These are phyloP conservation scores for Lasioglossum figueresi DNA, from an alignment of 2,888 invertebrate genomes.

Conservation along the genomic window DNA sequence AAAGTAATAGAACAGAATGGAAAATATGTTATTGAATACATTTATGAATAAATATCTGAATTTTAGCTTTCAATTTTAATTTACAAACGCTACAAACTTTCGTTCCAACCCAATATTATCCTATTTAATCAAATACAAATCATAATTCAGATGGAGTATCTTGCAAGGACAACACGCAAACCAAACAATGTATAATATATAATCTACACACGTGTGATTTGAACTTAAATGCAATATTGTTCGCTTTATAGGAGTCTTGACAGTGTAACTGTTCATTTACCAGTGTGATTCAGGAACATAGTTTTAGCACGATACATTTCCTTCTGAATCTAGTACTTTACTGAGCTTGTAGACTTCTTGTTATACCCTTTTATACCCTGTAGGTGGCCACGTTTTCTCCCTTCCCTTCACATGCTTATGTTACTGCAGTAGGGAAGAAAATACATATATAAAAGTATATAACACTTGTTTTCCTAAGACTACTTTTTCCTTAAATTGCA, in stretches of 20 bases:
- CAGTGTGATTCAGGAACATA: constrained; percentile 58
- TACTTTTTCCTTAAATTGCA: too few relatives aligned
- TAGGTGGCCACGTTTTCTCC: constrained; percentile 68
- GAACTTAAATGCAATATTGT: constrained; percentile 8
- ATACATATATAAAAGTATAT: constrained; percentile 5
- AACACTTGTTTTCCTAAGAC: not conserved
- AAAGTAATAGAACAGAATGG: too few relatives aligned
- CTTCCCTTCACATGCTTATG: constrained; percentile 51
- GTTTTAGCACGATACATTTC: constrained; percentile 62
- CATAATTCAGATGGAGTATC: not conserved
- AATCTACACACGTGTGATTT: not conserved
- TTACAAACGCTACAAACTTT: too few relatives aligned
- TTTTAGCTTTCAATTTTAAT: too few relatives aligned
- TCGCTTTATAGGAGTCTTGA: constrained; percentile 8
- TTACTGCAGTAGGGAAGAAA: constrained; percentile 34
- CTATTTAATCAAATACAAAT: not conserved
- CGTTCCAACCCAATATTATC: not conserved
- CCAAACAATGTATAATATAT: not conserved
- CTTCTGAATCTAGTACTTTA: constrained; percentile 54
- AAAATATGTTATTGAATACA: too few relatives aligned
- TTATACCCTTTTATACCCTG: constrained; percentile 73
- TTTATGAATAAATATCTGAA: too few relatives aligned
- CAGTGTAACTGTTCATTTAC: constrained; percentile 56
- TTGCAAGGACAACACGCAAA: not conserved
- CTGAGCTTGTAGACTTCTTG: constrained; percentile 62